Evolutionary conservation across 2,113 vertebrate species (phyloP).

Genomic region (Microcebus murinus): DNA sequence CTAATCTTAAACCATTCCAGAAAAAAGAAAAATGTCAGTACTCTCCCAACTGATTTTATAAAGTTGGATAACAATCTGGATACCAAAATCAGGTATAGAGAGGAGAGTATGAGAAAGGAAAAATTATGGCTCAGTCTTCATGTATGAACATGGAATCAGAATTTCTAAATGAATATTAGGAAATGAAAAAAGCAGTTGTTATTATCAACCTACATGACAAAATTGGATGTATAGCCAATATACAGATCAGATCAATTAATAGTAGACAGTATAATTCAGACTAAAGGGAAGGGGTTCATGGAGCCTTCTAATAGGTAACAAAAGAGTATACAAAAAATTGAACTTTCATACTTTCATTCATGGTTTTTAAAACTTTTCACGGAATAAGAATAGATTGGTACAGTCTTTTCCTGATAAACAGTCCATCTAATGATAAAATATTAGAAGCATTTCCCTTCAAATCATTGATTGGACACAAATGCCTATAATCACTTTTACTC

Average conservation of each 20-base stretch:
- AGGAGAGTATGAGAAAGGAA: neutral
- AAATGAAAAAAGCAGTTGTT: neutral
- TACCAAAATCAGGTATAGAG: neutral
- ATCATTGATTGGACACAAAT: neutral
- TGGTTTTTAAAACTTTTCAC: neutral
- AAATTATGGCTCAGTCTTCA: neutral
- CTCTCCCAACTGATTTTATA: neutral
- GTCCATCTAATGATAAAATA: neutral
- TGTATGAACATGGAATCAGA: neutral
- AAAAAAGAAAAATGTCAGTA: neutral
- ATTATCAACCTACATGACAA: neutral
- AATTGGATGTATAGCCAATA: neutral
- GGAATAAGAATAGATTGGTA: neutral
- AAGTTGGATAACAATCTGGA: neutral
- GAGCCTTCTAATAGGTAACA: neutral
- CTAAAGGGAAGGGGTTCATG: neutral
- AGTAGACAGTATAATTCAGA: neutral
- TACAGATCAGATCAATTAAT: neutral
- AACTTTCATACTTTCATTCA: neutral
- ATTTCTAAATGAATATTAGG: slow-evolving; percentile 14
- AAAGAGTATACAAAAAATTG: neutral
- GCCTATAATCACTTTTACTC: neutral
- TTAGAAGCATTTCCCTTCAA: neutral
- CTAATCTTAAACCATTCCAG: neutral
- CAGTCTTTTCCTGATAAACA: neutral